Evolutionary conservation across 92 coral and sea anemone species (phyloP), one percentile per base, ranked within the genome.

Genomic region (Pocillopora meandrina): DNA sequence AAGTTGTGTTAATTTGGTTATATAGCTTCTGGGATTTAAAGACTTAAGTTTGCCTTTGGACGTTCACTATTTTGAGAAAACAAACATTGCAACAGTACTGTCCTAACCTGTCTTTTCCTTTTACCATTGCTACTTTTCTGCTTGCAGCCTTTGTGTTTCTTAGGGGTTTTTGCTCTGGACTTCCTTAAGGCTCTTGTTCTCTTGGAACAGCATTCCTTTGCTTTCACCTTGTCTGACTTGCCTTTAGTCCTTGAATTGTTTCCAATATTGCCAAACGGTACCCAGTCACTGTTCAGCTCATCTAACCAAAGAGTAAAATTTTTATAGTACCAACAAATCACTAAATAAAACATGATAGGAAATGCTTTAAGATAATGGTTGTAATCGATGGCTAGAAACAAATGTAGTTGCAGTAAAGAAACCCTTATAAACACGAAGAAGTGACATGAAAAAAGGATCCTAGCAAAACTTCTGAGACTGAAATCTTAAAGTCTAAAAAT

Each of bases 201-300:
- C 62, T 49, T 60, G 56, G 62, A 47, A 58, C 17, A 70, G 12
- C 73, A 16, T n/a, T 82, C 61, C 71, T 63, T 60, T 21, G 71
- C 33, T 19, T 20, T 82, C 47, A 42, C 78, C 10, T 47, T 15
- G 42, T 35, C 23, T 3, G 52, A 42, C 14, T 61, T 82, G 64
- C 67, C 65, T 55, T 66, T 84, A 62, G 20, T 74, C 61, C 87
- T 74, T 13, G 83, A 84, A 68, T 66, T 76, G 20, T 76, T 74
- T n/a, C 61, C 56, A 34, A 68, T 75, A 23, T 76, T 68, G 49
- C 71, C 69, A 67, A 23, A 47, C 56, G 83, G 82, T 68, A 76
- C 70, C 82, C 71, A 76, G 56, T 60, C 68, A 35, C 16, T 84
- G 69, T 70, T 66, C 33, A 76, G 33, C 71, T 73, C 86, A 61